A percentile compares a stretch with the other conserved stretches of the same genome.
Evolutionary conservation across 2,797 vertebrate genomes (phyloP).

Genomic region (Phrynocephalus forsythii): DNA sequence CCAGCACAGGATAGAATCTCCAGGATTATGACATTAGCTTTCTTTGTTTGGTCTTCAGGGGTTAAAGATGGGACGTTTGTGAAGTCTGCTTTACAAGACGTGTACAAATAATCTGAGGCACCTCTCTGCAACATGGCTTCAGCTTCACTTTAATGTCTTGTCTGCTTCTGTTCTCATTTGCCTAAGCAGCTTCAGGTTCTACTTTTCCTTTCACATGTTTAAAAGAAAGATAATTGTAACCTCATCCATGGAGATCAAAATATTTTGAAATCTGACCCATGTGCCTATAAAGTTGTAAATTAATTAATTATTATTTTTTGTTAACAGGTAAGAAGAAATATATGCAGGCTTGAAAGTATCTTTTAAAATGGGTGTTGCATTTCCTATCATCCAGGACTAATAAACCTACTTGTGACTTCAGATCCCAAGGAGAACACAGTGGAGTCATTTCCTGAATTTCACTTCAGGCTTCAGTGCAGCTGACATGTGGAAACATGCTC

Average conservation of each 20-base stretch:
- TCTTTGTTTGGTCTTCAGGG: no score
- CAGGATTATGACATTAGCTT: no score
- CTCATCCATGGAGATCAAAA: not conserved
- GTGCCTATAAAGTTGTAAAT: not conserved
- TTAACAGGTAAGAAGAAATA: not conserved
- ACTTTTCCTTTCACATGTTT: no score
- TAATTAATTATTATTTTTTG: not conserved
- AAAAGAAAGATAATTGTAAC: not conserved
- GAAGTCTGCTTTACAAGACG: no score
- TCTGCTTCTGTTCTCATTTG: not conserved
- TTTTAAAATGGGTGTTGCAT: no score
- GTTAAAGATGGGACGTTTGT: no score
- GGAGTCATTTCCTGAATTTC: conserved; percentile 49
- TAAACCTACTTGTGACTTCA: not conserved
- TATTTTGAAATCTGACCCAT: not conserved
- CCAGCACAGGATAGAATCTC: no score
- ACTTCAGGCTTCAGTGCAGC: conserved; percentile 40
- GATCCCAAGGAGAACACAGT: conserved; percentile 43
- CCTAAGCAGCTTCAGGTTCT: not conserved
- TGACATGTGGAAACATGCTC: conserved; percentile 54
- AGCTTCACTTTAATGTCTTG: no score
- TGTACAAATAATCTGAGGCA: no score
- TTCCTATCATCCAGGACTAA: not conserved
- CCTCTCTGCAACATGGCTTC: no score
- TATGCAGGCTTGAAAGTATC: not conserved